Evolutionary conservation across 2,113 vertebrate species (phyloP).

Genomic region (Suricata suricatta): DNA sequence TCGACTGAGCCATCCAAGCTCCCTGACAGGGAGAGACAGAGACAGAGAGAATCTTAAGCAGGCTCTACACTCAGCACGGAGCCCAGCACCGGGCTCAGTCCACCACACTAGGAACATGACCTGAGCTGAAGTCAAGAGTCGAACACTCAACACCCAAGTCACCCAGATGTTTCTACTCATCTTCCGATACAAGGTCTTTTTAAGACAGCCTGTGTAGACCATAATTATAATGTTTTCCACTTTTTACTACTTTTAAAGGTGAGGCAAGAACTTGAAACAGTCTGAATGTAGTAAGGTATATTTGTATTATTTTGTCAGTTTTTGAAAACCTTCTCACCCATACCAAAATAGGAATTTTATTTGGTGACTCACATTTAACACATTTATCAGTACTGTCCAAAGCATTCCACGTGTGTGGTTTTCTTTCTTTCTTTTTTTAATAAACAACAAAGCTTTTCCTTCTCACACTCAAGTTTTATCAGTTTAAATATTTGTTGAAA

Average conservation of each 20-base stretch:
- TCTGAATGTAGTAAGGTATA: not conserved
- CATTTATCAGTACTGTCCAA: not conserved
- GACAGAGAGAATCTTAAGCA: no score
- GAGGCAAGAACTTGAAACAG: not conserved
- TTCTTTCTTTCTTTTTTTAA: not conserved
- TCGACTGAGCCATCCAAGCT: no score
- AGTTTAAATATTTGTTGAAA: slow-evolving; percentile 24
- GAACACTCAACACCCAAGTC: no score
- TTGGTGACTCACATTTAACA: not conserved
- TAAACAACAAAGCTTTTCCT: not conserved
- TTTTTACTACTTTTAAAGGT: not conserved
- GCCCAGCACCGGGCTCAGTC: no score
- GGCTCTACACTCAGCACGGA: no score
- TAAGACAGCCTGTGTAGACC: not conserved
- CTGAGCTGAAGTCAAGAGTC: no score
- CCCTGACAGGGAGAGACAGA: no score
- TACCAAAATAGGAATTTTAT: slow-evolving; percentile 5
- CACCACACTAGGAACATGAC: no score
- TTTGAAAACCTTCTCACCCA: not conserved
- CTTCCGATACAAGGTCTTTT: not conserved
- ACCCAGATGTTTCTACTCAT: not conserved
- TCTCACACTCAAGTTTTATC: not conserved
- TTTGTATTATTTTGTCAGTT: not conserved
- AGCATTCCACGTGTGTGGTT: not conserved
- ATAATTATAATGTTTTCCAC: not conserved